Conservation (phyloP, 2,113 vertebrate genomes). For the Sitta europaea region DNA sequence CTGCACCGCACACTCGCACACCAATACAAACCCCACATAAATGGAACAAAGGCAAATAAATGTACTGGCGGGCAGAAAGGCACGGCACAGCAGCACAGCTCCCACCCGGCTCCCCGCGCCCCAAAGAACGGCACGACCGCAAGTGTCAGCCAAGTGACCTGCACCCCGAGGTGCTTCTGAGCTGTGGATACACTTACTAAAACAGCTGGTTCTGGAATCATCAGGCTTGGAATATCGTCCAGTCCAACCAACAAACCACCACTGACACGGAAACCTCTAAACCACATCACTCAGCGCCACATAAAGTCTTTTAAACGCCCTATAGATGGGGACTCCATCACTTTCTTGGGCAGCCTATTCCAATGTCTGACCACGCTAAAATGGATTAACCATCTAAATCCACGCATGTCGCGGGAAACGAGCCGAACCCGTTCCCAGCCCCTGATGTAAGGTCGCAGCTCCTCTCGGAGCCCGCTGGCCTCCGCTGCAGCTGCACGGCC, state of each 20-base stretch:
- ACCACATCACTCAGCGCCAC: background rate
- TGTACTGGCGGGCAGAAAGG: background rate
- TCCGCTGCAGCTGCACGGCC: accelerated
- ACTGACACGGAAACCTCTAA: background rate
- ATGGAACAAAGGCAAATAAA: background rate
- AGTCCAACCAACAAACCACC: background rate
- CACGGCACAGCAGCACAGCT: background rate
- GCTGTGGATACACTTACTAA: background rate
- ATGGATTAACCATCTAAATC: background rate
- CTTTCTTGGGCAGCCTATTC: background rate
- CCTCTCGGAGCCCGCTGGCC: background rate
- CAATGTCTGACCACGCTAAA: background rate
- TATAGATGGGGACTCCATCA: background rate
- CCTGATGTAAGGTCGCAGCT: background rate
- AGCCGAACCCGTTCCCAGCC: accelerated
- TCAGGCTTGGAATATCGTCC: background rate
- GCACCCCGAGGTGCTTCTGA: accelerated
- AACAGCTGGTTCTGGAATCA: background rate
- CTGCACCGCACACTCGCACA: background rate
- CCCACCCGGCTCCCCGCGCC: background rate
- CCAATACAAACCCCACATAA: background rate
- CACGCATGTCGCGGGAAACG: accelerated
- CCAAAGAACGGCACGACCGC: background rate
- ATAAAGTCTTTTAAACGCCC: background rate
- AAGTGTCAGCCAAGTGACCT: accelerated